Base-by-base conservation (phyloP, 1,140 invertebrate species). In the Papilio aristodemus region DNA sequence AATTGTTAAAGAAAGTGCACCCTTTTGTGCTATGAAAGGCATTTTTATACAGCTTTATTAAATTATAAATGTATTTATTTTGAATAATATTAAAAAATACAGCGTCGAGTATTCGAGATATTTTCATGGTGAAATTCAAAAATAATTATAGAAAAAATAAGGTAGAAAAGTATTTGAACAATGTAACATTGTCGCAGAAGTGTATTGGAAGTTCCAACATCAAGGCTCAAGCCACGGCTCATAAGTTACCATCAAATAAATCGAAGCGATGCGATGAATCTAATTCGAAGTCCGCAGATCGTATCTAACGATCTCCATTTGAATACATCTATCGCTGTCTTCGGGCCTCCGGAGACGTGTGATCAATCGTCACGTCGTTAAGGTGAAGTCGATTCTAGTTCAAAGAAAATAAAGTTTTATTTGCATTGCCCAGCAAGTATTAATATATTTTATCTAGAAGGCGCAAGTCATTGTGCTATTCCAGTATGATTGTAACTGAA, bases 261-360 rank as follows among this genome's bases (percentile, higher is more conserved):
- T 66, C 25, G 63, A 66, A 17, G 62, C 22, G 38, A 27, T 46
- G 63, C 63, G 27, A 66, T 66, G 63, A 66, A 66, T 66, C 63
- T 66, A 66, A 66, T 66, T 66, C 63, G 13, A 14, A 50, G 39
- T 66, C 63, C 41, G 14, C 63, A 50, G 63, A 66, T 66, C 63
- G 63, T 66, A 66, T 46, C 63, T 66, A 66, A 66, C 63, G 63
- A 66, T 43, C 63, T 46, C 63, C 63, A 66, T 66, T 66, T 66
- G 63, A 66, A 66, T 66, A 66, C 27, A 66, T 66, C 63, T 66
- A 66, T 50, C 63, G 63, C 39, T 66, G 63, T 66, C 63, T 66
- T 66, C 63, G 32, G 22, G 32, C 41, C 63, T 25, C 43, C 41
- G 63, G 63, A 54, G 63, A 66, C 63, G 63, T 66, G 63, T 66